Conservation (phyloP, 2,797 vertebrate genomes). For the Sarcophilus harrisii region DNA sequence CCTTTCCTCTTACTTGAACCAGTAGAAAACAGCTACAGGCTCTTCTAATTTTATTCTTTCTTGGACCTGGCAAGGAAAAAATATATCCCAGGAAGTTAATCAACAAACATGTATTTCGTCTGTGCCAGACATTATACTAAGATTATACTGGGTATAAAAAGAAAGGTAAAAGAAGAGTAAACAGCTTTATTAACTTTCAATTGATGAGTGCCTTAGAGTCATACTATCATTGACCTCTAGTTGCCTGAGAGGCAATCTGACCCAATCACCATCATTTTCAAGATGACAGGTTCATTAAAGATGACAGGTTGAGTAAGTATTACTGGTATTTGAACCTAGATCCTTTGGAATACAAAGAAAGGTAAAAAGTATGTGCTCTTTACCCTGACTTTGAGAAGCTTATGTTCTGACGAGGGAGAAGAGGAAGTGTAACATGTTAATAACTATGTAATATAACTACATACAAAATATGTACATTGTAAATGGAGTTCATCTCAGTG, state of each 20-base stretch:
- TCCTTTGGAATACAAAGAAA: not conserved
- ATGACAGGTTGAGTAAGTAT: not conserved
- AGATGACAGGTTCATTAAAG: not conserved
- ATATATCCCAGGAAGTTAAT: not conserved
- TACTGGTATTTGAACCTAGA: not conserved
- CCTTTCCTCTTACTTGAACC: not conserved
- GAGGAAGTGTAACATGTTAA: not conserved
- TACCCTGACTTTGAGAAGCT: not conserved
- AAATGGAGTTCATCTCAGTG: not conserved
- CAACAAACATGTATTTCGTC: not conserved
- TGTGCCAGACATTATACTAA: not conserved
- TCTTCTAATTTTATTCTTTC: not conserved
- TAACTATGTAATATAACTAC: not conserved
- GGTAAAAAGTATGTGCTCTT: not conserved
- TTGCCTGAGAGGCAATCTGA: not conserved
- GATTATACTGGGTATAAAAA: not conserved
- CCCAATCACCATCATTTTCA: not conserved
- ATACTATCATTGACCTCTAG: not conserved
- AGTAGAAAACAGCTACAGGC: not conserved
- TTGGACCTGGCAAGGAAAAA: not conserved
- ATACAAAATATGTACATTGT: not conserved
- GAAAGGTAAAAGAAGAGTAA: not conserved
- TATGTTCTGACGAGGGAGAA: not conserved
- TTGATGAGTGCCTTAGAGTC: not conserved
- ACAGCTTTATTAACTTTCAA: not conserved